phyloP scores from a whole-genome alignment of 1,140 invertebrate genomes.

The Euura lappo region DNA sequence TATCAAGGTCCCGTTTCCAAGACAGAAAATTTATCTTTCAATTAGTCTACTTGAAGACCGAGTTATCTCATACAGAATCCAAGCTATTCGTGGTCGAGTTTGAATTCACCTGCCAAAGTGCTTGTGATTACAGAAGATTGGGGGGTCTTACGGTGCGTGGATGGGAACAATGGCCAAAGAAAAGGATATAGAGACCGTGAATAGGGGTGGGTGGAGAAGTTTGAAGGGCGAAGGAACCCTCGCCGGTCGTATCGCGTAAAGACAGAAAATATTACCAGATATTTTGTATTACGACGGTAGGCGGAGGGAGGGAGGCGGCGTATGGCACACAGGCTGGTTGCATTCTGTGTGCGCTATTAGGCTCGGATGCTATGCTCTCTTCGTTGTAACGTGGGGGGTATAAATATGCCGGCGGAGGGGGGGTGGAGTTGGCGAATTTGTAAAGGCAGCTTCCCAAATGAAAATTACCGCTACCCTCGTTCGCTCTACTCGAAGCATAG shows the following conservation, averaged over 20 bases:
- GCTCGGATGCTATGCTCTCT: no score
- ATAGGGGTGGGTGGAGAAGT: neutral
- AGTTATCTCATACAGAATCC: no score
- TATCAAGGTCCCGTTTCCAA: no score
- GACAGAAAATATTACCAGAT: neutral
- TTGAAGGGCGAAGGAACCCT: neutral
- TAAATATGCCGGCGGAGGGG: neutral
- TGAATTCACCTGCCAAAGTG: no score
- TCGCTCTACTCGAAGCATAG: neutral
- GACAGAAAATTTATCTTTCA: no score
- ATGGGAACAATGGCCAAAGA: neutral
- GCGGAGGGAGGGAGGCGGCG: neutral
- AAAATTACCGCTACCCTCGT: neutral
- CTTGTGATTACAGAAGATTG: no score
- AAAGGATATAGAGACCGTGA: neutral
- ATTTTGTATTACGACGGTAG: constrained; percentile 5
- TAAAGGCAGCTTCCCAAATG: constrained; percentile 5
- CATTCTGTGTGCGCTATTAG: no score
- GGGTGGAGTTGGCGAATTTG: neutral
- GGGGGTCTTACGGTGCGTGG: neutral
- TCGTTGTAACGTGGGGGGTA: neutral
- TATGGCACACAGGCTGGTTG: no score
- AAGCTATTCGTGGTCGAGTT: no score
- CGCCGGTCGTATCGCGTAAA: neutral
- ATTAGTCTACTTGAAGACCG: no score